These are phyloP conservation scores for Pithys albifrons DNA, from an alignment of 2,113 vertebrate species.

Conservation along the genomic window DNA sequence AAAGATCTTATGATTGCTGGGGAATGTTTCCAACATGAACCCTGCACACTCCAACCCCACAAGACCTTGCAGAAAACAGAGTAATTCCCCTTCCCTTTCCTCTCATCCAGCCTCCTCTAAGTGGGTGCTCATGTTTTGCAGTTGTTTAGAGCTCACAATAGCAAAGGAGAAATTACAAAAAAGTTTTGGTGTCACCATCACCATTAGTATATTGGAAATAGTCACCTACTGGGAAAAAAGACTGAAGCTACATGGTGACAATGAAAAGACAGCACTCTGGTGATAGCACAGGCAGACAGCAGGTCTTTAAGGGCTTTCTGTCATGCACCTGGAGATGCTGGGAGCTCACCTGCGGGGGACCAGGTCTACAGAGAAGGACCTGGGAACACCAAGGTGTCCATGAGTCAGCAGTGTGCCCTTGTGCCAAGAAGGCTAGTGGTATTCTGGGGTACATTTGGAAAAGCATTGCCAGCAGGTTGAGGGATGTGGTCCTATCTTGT, in stretches of 20 bases:
- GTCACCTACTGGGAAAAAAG: background rate
- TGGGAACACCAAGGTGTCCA: background rate
- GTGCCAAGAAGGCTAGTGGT: background rate
- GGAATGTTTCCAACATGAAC: background rate
- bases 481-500: background rate
- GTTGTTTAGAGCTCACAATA: background rate
- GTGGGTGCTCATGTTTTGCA: background rate
- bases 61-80: background rate
- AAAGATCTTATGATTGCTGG: background rate
- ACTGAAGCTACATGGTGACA: background rate
- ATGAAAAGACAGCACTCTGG: background rate
- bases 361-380: background rate
- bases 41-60: background rate
- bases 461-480: background rate
- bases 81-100: background rate
- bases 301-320: background rate
- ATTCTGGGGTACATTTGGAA: rapidly evolving
- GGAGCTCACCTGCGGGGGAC: background rate
- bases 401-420: background rate
- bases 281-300: background rate
- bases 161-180: background rate
- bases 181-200: background rate
- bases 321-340: background rate
- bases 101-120: background rate
- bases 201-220: background rate